phyloP scores from a whole-genome alignment of 1,140 invertebrate genomes.

The Thereuonema tuberculata region DNA sequence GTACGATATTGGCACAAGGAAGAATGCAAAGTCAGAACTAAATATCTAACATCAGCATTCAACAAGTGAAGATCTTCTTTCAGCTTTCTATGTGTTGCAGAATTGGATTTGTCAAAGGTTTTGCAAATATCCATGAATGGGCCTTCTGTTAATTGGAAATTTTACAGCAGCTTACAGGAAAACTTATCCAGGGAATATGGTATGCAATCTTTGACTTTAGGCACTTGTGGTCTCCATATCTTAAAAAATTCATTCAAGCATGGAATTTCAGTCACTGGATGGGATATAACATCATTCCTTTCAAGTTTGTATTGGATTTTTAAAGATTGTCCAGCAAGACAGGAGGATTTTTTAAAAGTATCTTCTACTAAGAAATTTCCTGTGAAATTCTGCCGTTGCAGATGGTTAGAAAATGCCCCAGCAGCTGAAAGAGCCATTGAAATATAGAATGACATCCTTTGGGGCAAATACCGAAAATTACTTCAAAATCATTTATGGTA shows the following conservation, averaged over 20 bases:
- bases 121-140: conserved; percentile 21
- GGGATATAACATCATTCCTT: neutral
- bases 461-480: too few relatives aligned
- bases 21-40: neutral
- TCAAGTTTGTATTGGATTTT: conserved; percentile 4
- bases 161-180: conserved; percentile 16
- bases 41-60: neutral
- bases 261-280: neutral
- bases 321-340: conserved; percentile 8
- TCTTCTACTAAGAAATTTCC: neutral
- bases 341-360: conserved; percentile 6
- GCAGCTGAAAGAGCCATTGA: neutral
- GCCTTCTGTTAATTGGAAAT: conserved; percentile 20
- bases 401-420: conserved; percentile 12
- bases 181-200: conserved; percentile 11
- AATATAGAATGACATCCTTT: neutral
- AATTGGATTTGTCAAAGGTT: neutral
- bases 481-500: too few relatives aligned
- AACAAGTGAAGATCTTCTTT: neutral
- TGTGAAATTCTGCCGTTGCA: conserved; percentile 4
- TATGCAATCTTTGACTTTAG: conserved; percentile 13
- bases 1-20: neutral
- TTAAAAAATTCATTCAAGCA: neutral
- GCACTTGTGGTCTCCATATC: neutral
- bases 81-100: neutral